Evolutionary conservation across 1,140 invertebrate genomes (phyloP), one percentile per base, ranked within the genome.

Genomic region (Polypedilum pembai): DNA sequence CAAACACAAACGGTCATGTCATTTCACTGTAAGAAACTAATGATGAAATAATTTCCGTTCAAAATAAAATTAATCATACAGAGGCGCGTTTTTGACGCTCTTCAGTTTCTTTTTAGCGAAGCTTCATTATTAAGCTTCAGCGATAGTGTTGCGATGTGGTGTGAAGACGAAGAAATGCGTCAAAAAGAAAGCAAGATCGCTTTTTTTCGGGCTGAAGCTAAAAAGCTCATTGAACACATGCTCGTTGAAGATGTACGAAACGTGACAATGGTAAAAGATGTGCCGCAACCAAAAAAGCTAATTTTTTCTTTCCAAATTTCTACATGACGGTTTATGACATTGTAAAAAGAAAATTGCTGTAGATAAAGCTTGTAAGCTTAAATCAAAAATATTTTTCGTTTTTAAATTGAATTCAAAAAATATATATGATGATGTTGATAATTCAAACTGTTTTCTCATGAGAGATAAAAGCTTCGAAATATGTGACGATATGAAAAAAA

Each of bases 301-400:
- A 33, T 33, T 33, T 56, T n/a, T 56, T 56, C 45, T n/a, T 56
- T 56, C 45, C 45, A n/a, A 56, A 56, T n/a, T 56, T 56, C n/a
- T 10, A n/a, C n/a, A 56, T 56, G 45, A 15, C 45, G 45, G 24
- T 56, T 56, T 12, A 56, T 56, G 45, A 56, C 45, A 56, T 56
- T 56, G 12, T 56, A 12, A n/a, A 56, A 56, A 33, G 5, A 33
- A 33, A 33, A 33, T 33, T 3, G 1, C 24, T 33, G 5, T 5
- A 33, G 24, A 3, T 33, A 33, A 33, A 33, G 24, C 24, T 33
- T 33, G 24, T 33, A 33, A 33, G 24, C 24, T 33, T 33, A 3
- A 33, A 33, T 5, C 2, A 33, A 33, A 33, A 33, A 33, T 33
- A 33, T 33, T 33, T 33, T 33, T 33, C 24, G 1, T 33, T 33